Evolutionary conservation across 2,888 invertebrate species (phyloP).

Genomic region (Celastrina argiolus): DNA sequence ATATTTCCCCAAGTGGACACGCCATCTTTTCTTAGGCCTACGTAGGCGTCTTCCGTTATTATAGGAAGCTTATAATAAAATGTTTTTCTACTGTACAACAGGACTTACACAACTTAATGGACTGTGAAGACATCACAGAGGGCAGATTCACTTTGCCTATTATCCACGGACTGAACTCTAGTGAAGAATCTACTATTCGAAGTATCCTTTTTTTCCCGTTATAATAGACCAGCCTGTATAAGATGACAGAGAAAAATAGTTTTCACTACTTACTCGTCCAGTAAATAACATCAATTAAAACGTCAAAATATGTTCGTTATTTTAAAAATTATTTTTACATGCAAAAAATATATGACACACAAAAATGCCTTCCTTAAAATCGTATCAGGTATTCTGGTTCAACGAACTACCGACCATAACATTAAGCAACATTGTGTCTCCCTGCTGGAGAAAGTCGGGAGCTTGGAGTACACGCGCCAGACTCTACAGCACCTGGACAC

Average conservation of each 20-base stretch:
- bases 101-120: not conserved
- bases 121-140: slow-evolving; percentile 93
- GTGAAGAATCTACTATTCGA: slow-evolving; percentile 83
- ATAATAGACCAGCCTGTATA: no score
- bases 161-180: slow-evolving; percentile 86
- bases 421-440: slow-evolving; percentile 5
- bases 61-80: no score
- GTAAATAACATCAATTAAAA: no score
- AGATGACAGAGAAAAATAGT: no score
- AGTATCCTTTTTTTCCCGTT: no score
- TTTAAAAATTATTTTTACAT: no score
- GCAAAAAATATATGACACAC: no score
- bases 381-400: not conserved
- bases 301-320: no score
- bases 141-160: slow-evolving; percentile 96
- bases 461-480: slow-evolving; percentile 12
- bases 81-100: not conserved
- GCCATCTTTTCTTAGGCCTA: no score
- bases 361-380: not conserved
- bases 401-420: not conserved
- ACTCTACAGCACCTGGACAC: not conserved
- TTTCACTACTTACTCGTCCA: no score
- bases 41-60: no score
- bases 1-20: no score
- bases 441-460: slow-evolving; percentile 5